Percentiles rank a stretch among this genome's conserved stretches.
Conservation (phyloP, 2,113 vertebrate genomes). For the Dasypus novemcinctus region DNA sequence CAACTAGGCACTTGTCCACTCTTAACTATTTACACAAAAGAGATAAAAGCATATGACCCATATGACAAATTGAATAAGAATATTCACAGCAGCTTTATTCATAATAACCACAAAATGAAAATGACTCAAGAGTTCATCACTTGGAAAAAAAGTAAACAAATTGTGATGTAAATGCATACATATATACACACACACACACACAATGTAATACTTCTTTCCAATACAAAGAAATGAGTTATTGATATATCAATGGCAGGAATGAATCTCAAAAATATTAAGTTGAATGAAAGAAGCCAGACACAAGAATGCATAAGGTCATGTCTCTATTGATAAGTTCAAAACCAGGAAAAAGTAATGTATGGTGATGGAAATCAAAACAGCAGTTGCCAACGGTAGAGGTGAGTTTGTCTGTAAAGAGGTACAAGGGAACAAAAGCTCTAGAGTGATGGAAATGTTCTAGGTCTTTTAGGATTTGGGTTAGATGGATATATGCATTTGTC, state of each 20-base stretch:
- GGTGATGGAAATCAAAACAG: not conserved
- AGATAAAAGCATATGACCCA: not conserved
- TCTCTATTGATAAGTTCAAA: not conserved
- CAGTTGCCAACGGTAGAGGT: not conserved
- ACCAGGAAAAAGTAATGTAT: not conserved
- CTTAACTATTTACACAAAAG: not conserved
- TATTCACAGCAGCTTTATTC: not conserved
- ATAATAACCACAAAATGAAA: not conserved
- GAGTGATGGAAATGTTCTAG: not conserved
- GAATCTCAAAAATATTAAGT: not conserved
- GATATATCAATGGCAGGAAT: not conserved
- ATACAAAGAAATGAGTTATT: not conserved
- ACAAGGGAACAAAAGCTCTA: not conserved
- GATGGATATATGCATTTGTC: not conserved
- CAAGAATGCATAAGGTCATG: not conserved
- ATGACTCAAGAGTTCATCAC: not conserved
- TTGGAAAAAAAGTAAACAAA: not conserved
- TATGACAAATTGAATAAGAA: not conserved
- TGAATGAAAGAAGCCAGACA: not conserved
- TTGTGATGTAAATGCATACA: too few relatives aligned
- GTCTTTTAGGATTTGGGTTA: not conserved
- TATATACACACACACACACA: too few relatives aligned
- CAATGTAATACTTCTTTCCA: not conserved
- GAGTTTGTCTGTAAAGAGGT: not conserved
- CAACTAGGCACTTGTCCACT: not conserved